Percentiles rank a stretch among this genome's conserved stretches.
phyloP scores from a whole-genome alignment of 2,797 vertebrate species.

The Amphiprion clarkii region DNA sequence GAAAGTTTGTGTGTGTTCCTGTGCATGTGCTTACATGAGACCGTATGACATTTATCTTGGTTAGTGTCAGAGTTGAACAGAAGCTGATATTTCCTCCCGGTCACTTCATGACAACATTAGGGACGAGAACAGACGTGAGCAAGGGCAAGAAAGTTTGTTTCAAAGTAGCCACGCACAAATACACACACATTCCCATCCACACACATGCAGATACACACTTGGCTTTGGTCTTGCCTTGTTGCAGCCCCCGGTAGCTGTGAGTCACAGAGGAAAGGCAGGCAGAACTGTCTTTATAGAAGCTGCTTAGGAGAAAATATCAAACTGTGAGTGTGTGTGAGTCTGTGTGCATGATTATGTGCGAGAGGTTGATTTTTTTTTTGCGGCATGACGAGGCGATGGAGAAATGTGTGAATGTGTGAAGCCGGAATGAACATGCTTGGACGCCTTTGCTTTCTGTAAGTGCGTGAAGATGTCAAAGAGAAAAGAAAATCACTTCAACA shows the following conservation, averaged over 20 bases:
- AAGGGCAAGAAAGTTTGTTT: conserved; percentile 57
- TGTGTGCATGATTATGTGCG: conserved; percentile 1
- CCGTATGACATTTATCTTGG: conserved; percentile 43
- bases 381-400: conserved; percentile 23
- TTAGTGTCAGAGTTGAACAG: conserved; percentile 46
- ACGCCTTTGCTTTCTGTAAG: conserved; percentile 28
- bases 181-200: conserved; percentile 18
- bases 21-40: conserved; percentile 1
- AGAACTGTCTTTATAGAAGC: conserved; percentile 54
- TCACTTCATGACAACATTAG: conserved; percentile 49
- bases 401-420: conserved; percentile 45
- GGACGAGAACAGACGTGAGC: conserved; percentile 48
- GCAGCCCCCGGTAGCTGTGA: conserved; percentile 50
- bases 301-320: conserved; percentile 61
- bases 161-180: conserved; percentile 37
- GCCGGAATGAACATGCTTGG: conserved; percentile 26
- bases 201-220: conserved; percentile 9
- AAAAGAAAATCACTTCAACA: conserved; percentile 35
- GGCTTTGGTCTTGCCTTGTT: conserved; percentile 38
- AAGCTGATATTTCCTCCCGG: conserved; percentile 57
- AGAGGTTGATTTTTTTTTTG: conserved; percentile 11
- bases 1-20: background rate
- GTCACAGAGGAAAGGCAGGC: conserved; percentile 59
- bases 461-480: conserved; percentile 37
- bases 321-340: conserved; percentile 18